These are phyloP conservation scores for Aphyosemion australe DNA, from an alignment of 2,113 vertebrate genomes.

Conservation along the genomic window DNA sequence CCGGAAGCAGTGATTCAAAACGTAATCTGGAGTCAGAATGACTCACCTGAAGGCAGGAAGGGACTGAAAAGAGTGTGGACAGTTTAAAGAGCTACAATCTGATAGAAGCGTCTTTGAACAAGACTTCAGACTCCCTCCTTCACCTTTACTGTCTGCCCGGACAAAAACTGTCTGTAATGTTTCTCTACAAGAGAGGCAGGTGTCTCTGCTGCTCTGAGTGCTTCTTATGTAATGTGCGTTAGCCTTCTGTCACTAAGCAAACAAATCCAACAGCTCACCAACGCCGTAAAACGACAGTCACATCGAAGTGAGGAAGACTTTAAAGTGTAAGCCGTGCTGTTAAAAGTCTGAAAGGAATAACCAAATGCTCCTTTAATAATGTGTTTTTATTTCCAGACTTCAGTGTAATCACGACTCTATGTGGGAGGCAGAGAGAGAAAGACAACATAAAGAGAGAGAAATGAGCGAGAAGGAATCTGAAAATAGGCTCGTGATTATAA, in stretches of 20 bases:
- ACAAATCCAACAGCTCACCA: conserved; percentile 66
- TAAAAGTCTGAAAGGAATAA: conserved; percentile 9
- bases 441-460: conserved; percentile 48
- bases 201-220: conserved; percentile 64
- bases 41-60: conserved; percentile 16
- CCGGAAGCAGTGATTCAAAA: no score
- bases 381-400: conserved; percentile 53
- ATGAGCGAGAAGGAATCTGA: conserved; percentile 44
- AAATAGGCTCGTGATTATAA: conserved; percentile 59
- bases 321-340: neutral
- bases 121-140: conserved; percentile 19
- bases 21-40: neutral
- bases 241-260: conserved; percentile 73
- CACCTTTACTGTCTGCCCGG: conserved; percentile 43
- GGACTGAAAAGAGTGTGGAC: conserved; percentile 1
- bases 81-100: conserved; percentile 14
- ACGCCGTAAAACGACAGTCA: conserved; percentile 55
- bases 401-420: conserved; percentile 61
- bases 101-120: conserved; percentile 39
- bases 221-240: conserved; percentile 75
- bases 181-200: conserved; percentile 55
- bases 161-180: conserved; percentile 35
- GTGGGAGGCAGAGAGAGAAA: conserved; percentile 58
- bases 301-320: conserved; percentile 9
- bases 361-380: conserved; percentile 6